Evolutionary conservation across 1,140 invertebrate species (phyloP).

Genomic region (Drosophila miranda): DNA sequence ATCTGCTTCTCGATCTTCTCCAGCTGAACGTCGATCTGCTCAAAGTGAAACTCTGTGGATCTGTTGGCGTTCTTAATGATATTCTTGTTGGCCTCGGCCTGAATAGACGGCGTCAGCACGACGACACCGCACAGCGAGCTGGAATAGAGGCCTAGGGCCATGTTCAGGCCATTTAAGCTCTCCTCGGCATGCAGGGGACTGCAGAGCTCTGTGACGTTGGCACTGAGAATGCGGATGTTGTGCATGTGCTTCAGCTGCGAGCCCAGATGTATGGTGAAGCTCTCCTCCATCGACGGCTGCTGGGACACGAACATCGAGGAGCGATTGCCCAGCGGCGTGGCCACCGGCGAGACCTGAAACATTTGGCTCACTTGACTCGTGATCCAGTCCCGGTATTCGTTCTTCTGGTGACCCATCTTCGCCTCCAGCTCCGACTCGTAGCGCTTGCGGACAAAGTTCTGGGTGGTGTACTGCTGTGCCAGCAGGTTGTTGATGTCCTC

Average conservation of each 20-base stretch:
- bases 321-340: constrained; percentile 77
- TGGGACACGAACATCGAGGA: constrained; percentile 81
- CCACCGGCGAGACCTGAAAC: constrained; percentile 70
- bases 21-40: constrained; percentile 89
- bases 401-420: constrained; percentile 89
- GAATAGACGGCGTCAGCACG: constrained; percentile 89
- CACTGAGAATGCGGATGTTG: constrained; percentile 95
- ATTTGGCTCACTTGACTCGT: constrained; percentile 82
- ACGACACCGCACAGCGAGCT: constrained; percentile 94
- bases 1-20: constrained; percentile 87
- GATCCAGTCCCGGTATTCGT: constrained; percentile 92
- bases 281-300: constrained; percentile 90
- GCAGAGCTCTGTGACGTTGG: constrained; percentile 94
- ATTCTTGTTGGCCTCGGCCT: constrained; percentile 70
- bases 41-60: constrained; percentile 81
- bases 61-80: constrained; percentile 80
- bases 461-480: constrained; percentile 86
- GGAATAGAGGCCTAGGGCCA: constrained; percentile 96
- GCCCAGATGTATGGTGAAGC: constrained; percentile 98
- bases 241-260: constrained; percentile 99
- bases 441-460: constrained; percentile 89
- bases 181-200: constrained; percentile 84
- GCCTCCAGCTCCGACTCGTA: constrained; percentile 91
- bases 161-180: constrained; percentile 87
- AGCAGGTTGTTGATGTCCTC: constrained; percentile 90